Base-by-base conservation (phyloP, 2,797 vertebrate genomes). In the Nyctibius grandis region DNA sequence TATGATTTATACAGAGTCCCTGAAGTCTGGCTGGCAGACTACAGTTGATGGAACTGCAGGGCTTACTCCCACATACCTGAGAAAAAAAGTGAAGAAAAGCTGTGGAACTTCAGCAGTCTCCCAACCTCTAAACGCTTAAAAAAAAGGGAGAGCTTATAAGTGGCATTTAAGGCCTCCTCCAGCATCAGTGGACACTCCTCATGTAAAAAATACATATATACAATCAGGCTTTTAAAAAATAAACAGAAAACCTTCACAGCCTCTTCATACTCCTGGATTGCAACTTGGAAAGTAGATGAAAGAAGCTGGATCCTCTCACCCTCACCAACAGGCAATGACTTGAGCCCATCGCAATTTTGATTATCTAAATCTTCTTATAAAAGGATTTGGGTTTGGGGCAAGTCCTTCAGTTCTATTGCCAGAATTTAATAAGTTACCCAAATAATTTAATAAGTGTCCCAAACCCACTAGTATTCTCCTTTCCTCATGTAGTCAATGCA, bases 21-120 rank as follows among this genome's bases (percentile, higher is more conserved):
- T 80, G 20, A 93, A 91, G 89, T 91, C 92, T 92, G 95, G 33
- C 74, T 96, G 50, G 79, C 94, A 95, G 93, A 93, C 88, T 65
- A 53, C 21, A 57, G 34, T 19, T 83, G 80, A 85, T 53, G 64
- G 89, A 96, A 86, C 72, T 81, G 78, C 11, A 90, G 40, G 67
- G 17, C 69, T 88, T 93, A 90, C 65, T 90, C 85, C 81, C 82
- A 93, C 47, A 78, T 89, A 80, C 92, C 91, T 94, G 94, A 96
- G 95, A 90, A 93, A 94, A 74, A 78, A 88, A 48, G 59, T 51
- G 63, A 95, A 93, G 65, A 78, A 91, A 89, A 91, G 22, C 68
- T 77, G 63, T 77, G 44, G 75, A 79, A 80, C 67, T 91, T 94
- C 29, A 72, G 20, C 69, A 54, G 22, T 59, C 63, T 95, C 85